Conservation (phyloP, 2,888 invertebrate species). For the Lasioglossum zephyrum region DNA sequence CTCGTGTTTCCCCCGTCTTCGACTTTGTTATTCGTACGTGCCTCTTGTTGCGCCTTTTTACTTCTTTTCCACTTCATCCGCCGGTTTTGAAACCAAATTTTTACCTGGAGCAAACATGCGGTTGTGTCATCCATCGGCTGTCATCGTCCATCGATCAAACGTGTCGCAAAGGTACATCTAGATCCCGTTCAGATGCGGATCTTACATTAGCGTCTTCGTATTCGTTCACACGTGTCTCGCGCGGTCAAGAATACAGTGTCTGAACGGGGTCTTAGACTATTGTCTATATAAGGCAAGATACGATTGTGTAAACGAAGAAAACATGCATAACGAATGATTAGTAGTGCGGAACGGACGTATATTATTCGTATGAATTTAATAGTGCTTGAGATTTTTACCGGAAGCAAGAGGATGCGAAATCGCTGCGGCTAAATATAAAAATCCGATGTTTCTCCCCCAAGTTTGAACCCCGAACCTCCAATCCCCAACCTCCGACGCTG, state of each 20-base stretch:
- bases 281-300: too few species aligned
- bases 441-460: conserved; percentile 73
- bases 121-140: neutral
- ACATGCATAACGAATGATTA: neutral
- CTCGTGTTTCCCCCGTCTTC: conserved; percentile 82
- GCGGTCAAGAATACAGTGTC: too few species aligned
- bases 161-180: neutral
- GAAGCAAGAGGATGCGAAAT: conserved; percentile 8
- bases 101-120: conserved; percentile 88
- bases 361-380: neutral
- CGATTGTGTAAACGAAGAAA: too few species aligned
- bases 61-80: conserved; percentile 99
- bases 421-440: conserved; percentile 58
- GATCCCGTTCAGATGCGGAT: too few species aligned
- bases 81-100: conserved; percentile 99
- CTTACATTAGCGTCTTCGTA: too few species aligned
- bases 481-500: conserved; percentile 55
- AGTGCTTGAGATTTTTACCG: neutral
- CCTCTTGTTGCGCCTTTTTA: conserved; percentile 97
- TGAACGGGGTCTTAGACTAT: too few species aligned
- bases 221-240: too few species aligned
- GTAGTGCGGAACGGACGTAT: neutral
- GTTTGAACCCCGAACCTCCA: neutral
- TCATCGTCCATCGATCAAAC: neutral
- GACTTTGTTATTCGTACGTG: conserved; percentile 85